Base-by-base conservation (phyloP, 2,888 invertebrate species). In the Ecliptopera silaceata region DNA sequence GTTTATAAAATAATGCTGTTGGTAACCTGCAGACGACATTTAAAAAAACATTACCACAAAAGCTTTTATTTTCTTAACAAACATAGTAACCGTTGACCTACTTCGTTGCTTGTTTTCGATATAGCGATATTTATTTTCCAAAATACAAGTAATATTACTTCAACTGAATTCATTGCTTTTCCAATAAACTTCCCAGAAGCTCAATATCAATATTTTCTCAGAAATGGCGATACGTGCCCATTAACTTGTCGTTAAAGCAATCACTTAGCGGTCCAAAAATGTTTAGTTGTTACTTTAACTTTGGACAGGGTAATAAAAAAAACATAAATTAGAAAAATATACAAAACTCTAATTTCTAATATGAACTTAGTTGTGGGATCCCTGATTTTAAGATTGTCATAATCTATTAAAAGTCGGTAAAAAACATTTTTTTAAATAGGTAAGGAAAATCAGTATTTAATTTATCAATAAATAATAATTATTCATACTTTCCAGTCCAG, bases 161-260 rank as follows among this genome's bases (percentile, higher is more conserved):
- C n/a, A 39, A 41, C 46, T 34, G 29, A 51, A 59, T 57, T 59
- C 51, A 62, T 51, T 42, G 51, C 51, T 60, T 50, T 49, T 43
- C 49, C 50, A 50, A 56, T 55, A 63, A 42, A 48, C 32, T n/a
- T 15, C 46, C 44, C 52, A 46, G 49, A 53, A 49, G 50, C 42
- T 49, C 49, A 45, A 58, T 59, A 57, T 63, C 56, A 42, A 59
- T 63, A 59, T 59, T 56, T 52, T 56, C 15, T 56, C 38, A 50
- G 54, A 51, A 63, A 63, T 56, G 36, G 51, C 58, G 53, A 45
- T 18, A 12, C 2, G 32, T 18, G 42, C 11, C 54, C 54, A 64
- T 61, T 59, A 59, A 48, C 52, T 54, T 56, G 56, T 61, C 56
- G 46, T 61, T 63, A 61, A 22, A 59, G 49, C 45, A 63, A 63